Evolutionary conservation across 2,888 invertebrate species (phyloP).

Genomic region (Trachelus troglodyta): DNA sequence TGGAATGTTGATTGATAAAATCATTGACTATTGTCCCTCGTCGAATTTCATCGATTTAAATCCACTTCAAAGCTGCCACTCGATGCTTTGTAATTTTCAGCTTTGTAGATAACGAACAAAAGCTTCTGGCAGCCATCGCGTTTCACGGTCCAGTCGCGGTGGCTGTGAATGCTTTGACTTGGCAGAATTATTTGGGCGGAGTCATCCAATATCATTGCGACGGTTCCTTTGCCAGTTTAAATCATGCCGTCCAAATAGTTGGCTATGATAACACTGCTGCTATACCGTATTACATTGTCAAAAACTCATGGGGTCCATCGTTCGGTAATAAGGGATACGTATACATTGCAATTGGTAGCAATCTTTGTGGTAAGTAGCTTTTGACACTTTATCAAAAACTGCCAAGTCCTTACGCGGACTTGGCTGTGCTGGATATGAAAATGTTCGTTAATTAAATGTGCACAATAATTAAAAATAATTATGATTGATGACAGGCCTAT

Average conservation of each 20-base stretch:
- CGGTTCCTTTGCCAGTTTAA: slow-evolving; percentile 70
- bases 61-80: not conserved
- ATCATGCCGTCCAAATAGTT: slow-evolving; percentile 86
- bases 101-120: slow-evolving; percentile 74
- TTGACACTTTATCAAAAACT: not conserved
- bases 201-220: slow-evolving; percentile 86
- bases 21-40: not conserved
- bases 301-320: slow-evolving; percentile 86
- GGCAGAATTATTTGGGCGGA: slow-evolving; percentile 89
- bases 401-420: not conserved
- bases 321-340: slow-evolving; percentile 84
- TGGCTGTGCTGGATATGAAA: too few species aligned
- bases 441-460: too few species aligned
- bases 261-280: slow-evolving; percentile 81
- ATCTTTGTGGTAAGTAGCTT: slow-evolving; percentile 76
- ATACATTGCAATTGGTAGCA: slow-evolving; percentile 79
- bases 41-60: not conserved
- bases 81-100: slow-evolving; percentile 63
- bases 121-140: slow-evolving; percentile 72
- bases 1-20: not conserved
- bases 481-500: not conserved
- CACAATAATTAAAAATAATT: not conserved
- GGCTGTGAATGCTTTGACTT: slow-evolving; percentile 84
- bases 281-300: slow-evolving; percentile 84
- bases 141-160: slow-evolving; percentile 82